Base-by-base conservation (phyloP, 2,888 invertebrate species). In the Cancer borealis region DNA sequence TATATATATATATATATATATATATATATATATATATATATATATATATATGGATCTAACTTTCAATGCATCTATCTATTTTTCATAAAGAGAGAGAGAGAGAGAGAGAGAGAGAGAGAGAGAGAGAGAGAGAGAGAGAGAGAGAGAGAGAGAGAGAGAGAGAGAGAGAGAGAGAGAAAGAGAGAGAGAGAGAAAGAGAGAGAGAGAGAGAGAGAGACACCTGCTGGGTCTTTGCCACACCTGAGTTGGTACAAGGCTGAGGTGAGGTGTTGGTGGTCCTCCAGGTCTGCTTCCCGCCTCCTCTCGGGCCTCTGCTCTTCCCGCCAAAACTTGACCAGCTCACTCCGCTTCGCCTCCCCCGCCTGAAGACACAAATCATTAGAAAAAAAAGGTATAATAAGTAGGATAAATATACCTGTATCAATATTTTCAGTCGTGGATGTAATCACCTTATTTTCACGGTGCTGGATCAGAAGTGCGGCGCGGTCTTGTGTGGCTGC, bases 231-330 rank as follows among this genome's bases (percentile, higher is more conserved):
- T 14, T 8, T 12, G 12, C 26, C 93, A 87, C 39, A 93, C 93
- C 8, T 60, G 10, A 93, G 93, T 17, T 92, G 26, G 21, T 94
- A 94, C 26, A 94, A 87, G 26, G 92, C 39, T 12, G 94, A 92
- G 47, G 91, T 92, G n/a, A 94, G 21, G 73, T 94, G 92, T 8
- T 94, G 60, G 47, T 92, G 94, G 8, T 88, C 84, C 47, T 94
- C 92, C 14, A 94, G 91, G 92, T 94, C 94, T 60, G 90, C 90
- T 14, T 94, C 94, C 14, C 92, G 21, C 10, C 94, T 73, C 3
- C 92, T 49, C 84, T 94, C 94, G 26, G 90, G 92, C 39, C 87
- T 17, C 88, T 94, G 94, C 17, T 94, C 94, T 14, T 94, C 94
- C 54, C 49, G 46, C 94, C 94, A 94, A 88, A 60, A 94, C 45